Evolutionary conservation across 2,797 vertebrate species (phyloP), one percentile per base, ranked within the genome.

Genomic region (Scolopax rusticola): DNA sequence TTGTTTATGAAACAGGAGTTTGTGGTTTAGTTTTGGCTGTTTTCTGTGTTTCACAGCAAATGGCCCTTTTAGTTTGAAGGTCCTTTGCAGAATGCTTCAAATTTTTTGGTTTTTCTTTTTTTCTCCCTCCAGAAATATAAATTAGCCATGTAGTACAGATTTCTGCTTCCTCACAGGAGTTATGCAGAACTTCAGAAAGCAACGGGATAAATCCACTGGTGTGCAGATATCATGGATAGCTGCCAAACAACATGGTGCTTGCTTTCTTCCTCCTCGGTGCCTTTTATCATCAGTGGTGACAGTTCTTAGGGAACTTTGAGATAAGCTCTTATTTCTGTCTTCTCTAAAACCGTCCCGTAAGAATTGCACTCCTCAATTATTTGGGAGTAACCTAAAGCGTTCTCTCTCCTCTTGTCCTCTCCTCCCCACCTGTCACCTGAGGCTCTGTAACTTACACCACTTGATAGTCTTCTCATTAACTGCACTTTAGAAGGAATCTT

Each of bases 1-100:
- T 77, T 96, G 84, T 95, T 97, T 97, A 84, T 87, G 91, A 87
- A 94, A 89, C 60, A 78, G 68, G 94, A 96, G 78, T 78, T 81
- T 82, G 63, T 93, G 82, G 93, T 96, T 97, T 96, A 69, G 71
- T 84, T 95, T 93, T 90, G 84, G 41, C 78, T 79, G 15, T 70
- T 95, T 96, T 91, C 80, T 89, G 54, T 83, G 59, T 91, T 95
- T 89, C 65, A 48, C 56, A 94, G 84, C 90, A 89, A 88, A 87
- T 81, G 41, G n/a, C 32, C 19, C 28, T 84, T 94, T 93, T 75
- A 84, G 65, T 92, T 93, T 93, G 51, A 94, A 70, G 84, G n/a
- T 92, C 80, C n/a, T 76, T 59, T 83, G 56, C 68, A 95, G 87
- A 89, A 70, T 92, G 48, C 57, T 93, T 86, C 69, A 87, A 54